Conservation (phyloP, 53 echinoderm and acorn worm species). For the Crossaster papposus region DNA sequence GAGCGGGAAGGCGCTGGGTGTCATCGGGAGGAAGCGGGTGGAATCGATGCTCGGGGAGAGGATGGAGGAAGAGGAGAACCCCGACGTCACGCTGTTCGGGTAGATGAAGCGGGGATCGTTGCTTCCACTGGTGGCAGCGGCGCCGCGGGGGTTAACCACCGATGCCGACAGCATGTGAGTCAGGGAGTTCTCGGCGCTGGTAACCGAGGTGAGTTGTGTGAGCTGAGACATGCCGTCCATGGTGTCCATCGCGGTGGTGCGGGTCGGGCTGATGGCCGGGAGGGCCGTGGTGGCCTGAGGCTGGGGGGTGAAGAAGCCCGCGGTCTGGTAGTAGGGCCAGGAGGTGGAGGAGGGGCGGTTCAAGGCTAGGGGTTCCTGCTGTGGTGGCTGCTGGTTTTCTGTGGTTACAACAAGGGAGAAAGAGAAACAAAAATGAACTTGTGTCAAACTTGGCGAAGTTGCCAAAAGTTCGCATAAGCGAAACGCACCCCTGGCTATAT, state of each 20-base stretch:
- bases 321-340: conserved; percentile 62
- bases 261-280: conserved; percentile 23
- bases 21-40: conserved; percentile 77
- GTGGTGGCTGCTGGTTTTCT: conserved; percentile 66
- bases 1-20: conserved; percentile 75
- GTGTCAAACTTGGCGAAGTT: background rate
- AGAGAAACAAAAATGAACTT: background rate
- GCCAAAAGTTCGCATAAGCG: no score
- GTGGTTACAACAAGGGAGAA: conserved; percentile 29
- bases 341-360: conserved; percentile 58
- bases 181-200: conserved; percentile 64
- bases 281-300: conserved; percentile 46
- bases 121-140: background rate
- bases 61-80: conserved; percentile 66
- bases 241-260: conserved; percentile 60
- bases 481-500: no score
- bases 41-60: conserved; percentile 75
- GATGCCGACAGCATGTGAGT: conserved; percentile 38
- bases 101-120: conserved; percentile 84
- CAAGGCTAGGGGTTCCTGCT: background rate
- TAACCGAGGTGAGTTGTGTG: conserved; percentile 62
- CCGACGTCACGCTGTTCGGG: conserved; percentile 62
- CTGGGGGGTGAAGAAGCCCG: conserved; percentile 59
- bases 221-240: conserved; percentile 63
- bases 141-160: conserved; percentile 35